A percentile compares a stretch with the other conserved stretches of the same genome.
These are phyloP conservation scores for Centruroides sculpturatus DNA, from an alignment of 1,140 invertebrate genomes.

Conservation along the genomic window DNA sequence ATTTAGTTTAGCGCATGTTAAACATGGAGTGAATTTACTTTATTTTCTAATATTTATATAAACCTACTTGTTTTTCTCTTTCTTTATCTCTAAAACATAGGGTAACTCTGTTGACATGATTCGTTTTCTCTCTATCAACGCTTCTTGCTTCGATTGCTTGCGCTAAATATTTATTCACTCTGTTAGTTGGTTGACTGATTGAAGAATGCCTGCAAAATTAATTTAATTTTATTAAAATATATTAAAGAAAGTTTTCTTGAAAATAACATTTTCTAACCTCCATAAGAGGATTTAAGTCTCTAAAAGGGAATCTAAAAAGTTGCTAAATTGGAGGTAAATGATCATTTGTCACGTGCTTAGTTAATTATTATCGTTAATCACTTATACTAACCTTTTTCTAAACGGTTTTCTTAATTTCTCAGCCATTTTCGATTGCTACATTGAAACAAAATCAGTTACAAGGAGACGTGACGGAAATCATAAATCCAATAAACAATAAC, in stretches of 20 bases:
- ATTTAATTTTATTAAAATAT: background rate
- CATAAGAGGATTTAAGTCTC: too few relatives aligned
- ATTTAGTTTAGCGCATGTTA: too few relatives aligned
- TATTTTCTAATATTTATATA: too few relatives aligned
- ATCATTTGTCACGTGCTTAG: too few relatives aligned
- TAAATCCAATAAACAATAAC: background rate
- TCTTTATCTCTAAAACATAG: slow-evolving; percentile 67
- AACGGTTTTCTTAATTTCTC: slow-evolving; percentile 75
- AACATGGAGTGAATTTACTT: too few relatives aligned
- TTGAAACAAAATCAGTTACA: slow-evolving; percentile 22
- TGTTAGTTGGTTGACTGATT: slow-evolving; percentile 31
- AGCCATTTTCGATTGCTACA: slow-evolving; percentile 49
- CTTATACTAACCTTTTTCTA: slow-evolving; percentile 48
- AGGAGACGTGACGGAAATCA: slow-evolving; percentile 1
- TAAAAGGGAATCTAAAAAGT: too few relatives aligned
- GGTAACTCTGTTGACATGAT: slow-evolving; percentile 67
- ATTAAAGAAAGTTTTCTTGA: too few relatives aligned
- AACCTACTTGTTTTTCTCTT: slow-evolving; percentile 53
- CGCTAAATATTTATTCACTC: slow-evolving; percentile 78
- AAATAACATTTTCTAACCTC: too few relatives aligned
- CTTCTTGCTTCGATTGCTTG: slow-evolving; percentile 80
- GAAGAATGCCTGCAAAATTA: slow-evolving; percentile 11
- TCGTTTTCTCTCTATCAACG: slow-evolving; percentile 73
- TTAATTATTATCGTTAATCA: too few relatives aligned
- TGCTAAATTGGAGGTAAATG: too few relatives aligned